These are phyloP conservation scores for Atopsyche davidsoni DNA, from an alignment of 1,140 invertebrate genomes.

Conservation along the genomic window DNA sequence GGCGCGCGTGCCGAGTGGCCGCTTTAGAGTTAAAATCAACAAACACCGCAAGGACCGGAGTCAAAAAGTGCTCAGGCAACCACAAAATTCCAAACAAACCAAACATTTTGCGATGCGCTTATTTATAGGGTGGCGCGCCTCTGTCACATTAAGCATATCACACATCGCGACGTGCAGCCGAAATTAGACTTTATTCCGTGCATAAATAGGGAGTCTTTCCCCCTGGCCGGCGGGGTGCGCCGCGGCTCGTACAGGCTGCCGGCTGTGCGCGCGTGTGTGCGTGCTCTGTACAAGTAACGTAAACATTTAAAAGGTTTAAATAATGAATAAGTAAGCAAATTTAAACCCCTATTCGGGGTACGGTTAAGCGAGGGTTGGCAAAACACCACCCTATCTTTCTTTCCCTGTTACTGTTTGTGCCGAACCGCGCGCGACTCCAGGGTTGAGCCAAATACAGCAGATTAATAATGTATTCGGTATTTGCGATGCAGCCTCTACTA, in stretches of 20 bases:
- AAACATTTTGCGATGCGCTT: slow-evolving; percentile 18
- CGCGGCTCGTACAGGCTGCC: slow-evolving; percentile 5
- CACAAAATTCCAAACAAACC: slow-evolving; percentile 28
- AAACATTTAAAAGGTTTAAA: slow-evolving; percentile 33
- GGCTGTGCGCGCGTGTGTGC: slow-evolving; percentile 15
- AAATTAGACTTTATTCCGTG: neutral
- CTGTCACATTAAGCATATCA: neutral
- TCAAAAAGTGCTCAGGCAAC: slow-evolving; percentile 26
- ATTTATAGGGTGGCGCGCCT: slow-evolving; percentile 12
- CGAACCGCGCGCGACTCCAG: neutral
- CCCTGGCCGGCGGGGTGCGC: neutral
- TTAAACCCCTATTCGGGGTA: slow-evolving; percentile 25
- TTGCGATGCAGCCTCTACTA: too few species aligned
- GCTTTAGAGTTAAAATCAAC: slow-evolving; percentile 18
- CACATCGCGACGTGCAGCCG: neutral
- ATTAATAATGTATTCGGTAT: too few species aligned
- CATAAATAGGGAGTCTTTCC: neutral
- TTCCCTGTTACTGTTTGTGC: slow-evolving; percentile 4
- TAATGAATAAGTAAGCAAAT: slow-evolving; percentile 33
- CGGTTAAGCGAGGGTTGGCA: slow-evolving; percentile 19
- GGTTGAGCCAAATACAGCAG: neutral
- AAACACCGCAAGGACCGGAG: slow-evolving; percentile 15
- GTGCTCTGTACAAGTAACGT: slow-evolving; percentile 22
- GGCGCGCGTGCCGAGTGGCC: slow-evolving; percentile 4
- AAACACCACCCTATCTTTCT: slow-evolving; percentile 24